These are phyloP conservation scores for Prunella himalayana DNA, from an alignment of 2,113 vertebrate species.

Conservation along the genomic window DNA sequence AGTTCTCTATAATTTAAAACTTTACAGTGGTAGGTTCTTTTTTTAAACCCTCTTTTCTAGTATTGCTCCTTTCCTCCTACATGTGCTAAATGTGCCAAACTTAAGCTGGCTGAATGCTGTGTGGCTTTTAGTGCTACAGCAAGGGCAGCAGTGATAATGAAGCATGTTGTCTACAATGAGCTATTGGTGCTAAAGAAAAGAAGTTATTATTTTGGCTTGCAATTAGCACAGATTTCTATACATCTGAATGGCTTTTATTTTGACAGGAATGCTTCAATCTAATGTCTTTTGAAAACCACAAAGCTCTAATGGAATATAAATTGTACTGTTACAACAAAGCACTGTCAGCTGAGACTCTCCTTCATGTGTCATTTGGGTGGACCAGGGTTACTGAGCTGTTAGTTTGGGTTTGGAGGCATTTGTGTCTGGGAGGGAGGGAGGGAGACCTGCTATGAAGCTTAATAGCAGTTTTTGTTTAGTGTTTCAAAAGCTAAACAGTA, in stretches of 20 bases:
- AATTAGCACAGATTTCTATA: neutral
- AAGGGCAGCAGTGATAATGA: neutral
- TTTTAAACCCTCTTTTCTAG: neutral
- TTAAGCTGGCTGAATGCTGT: neutral
- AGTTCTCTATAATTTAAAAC: neutral
- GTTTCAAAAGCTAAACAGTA: neutral
- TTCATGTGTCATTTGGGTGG: neutral
- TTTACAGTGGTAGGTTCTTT: neutral
- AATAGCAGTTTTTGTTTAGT: neutral
- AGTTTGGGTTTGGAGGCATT: neutral
- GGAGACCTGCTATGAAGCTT: neutral
- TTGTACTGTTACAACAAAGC: neutral
- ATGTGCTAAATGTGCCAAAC: neutral
- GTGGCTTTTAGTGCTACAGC: neutral
- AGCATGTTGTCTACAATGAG: neutral
- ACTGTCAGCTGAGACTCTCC: neutral
- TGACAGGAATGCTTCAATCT: neutral
- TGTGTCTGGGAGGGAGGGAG: neutral
- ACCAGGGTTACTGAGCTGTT: neutral
- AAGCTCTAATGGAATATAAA: neutral
- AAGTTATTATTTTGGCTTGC: neutral
- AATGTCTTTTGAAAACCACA: neutral
- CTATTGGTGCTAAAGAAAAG: neutral
- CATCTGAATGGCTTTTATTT: neutral
- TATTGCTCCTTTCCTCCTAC: neutral